These are phyloP conservation scores for Gonioctena quinquepunctata DNA, from an alignment of 1,140 invertebrate genomes.

Conservation along the genomic window DNA sequence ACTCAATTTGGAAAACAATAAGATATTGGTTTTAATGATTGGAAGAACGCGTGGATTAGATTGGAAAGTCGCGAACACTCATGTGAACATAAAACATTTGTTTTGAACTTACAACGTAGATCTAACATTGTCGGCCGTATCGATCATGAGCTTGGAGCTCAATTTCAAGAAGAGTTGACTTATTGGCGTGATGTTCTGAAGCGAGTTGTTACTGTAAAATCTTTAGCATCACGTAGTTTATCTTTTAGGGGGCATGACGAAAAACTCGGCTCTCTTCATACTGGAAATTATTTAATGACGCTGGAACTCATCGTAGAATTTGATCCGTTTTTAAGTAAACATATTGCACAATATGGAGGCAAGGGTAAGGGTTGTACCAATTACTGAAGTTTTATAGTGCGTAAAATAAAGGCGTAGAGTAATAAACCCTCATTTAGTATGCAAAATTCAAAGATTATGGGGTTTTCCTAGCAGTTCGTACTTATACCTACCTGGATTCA, in stretches of 20 bases:
- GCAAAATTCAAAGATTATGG: no score
- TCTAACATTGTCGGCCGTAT: neutral
- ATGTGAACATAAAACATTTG: neutral
- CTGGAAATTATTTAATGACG: slow-evolving; percentile 24
- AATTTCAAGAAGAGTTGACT: neutral
- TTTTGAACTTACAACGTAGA: neutral
- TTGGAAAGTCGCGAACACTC: slow-evolving; percentile 8
- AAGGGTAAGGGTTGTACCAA: slow-evolving; percentile 38
- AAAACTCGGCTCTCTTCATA: slow-evolving; percentile 41
- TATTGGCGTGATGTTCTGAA: slow-evolving; percentile 2
- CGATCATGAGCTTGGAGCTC: neutral
- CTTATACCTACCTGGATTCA: no score
- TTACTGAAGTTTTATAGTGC: no score
- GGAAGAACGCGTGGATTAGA: slow-evolving; percentile 16
- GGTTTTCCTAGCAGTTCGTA: no score
- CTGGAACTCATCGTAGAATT: neutral
- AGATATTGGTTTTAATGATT: slow-evolving; percentile 21
- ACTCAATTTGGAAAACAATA: neutral
- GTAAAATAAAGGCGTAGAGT: no score
- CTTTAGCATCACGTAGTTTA: slow-evolving; percentile 7
- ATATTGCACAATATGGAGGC: slow-evolving; percentile 48
- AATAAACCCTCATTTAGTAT: no score
- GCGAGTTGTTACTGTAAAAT: slow-evolving; percentile 34
- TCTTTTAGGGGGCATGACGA: slow-evolving; percentile 31
- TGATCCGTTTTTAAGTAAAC: slow-evolving; percentile 42